A percentile compares a stretch with the other conserved stretches of the same genome.
phyloP scores from a whole-genome alignment of 2,888 invertebrate species.

The Rhimphoctona megacephalus region DNA sequence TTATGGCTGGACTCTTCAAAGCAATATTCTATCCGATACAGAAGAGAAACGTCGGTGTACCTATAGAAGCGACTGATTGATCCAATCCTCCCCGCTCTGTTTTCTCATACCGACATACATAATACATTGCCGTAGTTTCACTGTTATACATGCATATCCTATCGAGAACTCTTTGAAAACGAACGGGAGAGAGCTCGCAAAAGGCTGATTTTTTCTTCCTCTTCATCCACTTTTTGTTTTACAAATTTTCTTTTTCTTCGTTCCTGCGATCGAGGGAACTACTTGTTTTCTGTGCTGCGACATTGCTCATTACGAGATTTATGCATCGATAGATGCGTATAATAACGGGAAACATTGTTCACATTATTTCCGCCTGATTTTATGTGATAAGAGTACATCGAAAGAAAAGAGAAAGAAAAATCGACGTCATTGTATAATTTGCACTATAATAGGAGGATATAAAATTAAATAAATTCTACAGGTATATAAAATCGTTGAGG shows the following conservation, averaged over 20 bases:
- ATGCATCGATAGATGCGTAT: not conserved
- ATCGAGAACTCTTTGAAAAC: slow-evolving; percentile 40
- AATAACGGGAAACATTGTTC: slow-evolving; percentile 2
- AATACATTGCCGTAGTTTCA: slow-evolving; percentile 9
- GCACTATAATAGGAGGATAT: too few species aligned
- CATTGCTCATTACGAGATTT: slow-evolving; percentile 28
- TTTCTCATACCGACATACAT: not conserved
- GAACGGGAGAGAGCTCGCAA: not conserved
- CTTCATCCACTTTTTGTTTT: not conserved
- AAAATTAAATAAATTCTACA: too few species aligned
- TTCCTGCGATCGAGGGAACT: slow-evolving; percentile 12
- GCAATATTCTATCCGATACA: slow-evolving; percentile 51
- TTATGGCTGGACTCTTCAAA: slow-evolving; percentile 65
- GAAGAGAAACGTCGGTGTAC: slow-evolving; percentile 12
- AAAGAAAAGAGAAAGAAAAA: not conserved
- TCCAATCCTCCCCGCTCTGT: slow-evolving; percentile 9
- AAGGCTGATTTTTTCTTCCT: slow-evolving; percentile 23
- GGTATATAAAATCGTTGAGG: not conserved
- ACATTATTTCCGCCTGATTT: not conserved
- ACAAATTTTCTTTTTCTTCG: not conserved
- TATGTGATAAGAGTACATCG: not conserved
- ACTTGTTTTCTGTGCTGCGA: not conserved
- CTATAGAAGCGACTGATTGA: slow-evolving; percentile 38
- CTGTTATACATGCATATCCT: slow-evolving; percentile 5
- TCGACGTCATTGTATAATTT: not conserved